Percentiles rank a stretch among this genome's conserved stretches.
Evolutionary conservation across 1,140 invertebrate species (phyloP).

Genomic region (Macrobrachium nipponense): DNA sequence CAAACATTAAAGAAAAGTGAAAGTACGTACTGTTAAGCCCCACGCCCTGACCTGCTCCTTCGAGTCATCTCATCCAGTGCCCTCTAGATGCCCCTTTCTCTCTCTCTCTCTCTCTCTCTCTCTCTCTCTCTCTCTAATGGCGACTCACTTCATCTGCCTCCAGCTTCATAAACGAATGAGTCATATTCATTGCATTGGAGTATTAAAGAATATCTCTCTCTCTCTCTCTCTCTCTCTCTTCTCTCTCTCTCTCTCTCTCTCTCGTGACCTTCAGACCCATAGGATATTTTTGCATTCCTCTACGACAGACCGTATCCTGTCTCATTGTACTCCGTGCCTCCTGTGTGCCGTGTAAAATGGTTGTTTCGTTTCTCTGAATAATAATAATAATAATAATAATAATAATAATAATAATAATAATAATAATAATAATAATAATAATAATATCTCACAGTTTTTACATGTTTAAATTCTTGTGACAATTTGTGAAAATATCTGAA

Average conservation of each 20-base stretch:
- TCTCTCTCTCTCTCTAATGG: conserved; percentile 5
- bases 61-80: not conserved
- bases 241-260: conserved; percentile 1
- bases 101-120: conserved; percentile 11
- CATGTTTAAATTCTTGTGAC: too few relatives aligned
- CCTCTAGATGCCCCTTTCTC: not conserved
- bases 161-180: too few relatives aligned
- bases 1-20: not conserved
- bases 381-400: too few relatives aligned
- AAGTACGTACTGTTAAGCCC: not conserved
- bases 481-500: too few relatives aligned
- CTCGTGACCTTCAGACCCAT: not conserved
- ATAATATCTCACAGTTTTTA: too few relatives aligned
- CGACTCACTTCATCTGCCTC: too few relatives aligned
- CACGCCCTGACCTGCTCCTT: not conserved
- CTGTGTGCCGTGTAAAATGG: not conserved
- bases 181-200: too few relatives aligned
- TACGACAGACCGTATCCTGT: not conserved
- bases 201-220: too few relatives aligned
- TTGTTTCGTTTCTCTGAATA: too few relatives aligned
- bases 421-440: too few relatives aligned
- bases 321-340: not conserved
- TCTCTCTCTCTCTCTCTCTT: too few relatives aligned
- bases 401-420: too few relatives aligned
- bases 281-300: not conserved